phyloP scores from a whole-genome alignment of 2,888 invertebrate genomes.

The Mechanitis mazaeus region DNA sequence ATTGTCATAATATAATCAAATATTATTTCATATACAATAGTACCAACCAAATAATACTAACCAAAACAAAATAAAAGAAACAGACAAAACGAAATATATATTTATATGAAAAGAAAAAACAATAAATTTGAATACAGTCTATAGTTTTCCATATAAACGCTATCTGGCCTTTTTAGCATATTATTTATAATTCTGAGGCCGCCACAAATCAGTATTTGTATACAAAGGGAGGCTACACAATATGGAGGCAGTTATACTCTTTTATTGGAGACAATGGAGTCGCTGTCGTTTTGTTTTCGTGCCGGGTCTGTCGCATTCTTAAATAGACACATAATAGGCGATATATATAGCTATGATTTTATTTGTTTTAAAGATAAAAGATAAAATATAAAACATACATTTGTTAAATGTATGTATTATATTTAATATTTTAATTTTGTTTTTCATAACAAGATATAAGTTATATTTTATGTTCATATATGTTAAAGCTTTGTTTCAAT shows the following conservation, averaged over 20 bases:
- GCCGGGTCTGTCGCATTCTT: constrained; percentile 10
- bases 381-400: too few species aligned
- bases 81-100: neutral
- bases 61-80: too few species aligned
- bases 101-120: constrained; percentile 14
- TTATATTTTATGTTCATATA: too few species aligned
- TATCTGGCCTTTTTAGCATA: constrained; percentile 48
- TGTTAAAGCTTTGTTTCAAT: too few species aligned
- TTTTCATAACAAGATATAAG: too few species aligned
- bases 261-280: constrained; percentile 52
- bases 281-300: constrained; percentile 36
- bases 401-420: too few species aligned
- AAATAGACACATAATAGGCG: constrained; percentile 5
- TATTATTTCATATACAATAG: too few species aligned
- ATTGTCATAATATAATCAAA: too few species aligned
- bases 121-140: constrained; percentile 31
- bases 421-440: too few species aligned
- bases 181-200: constrained; percentile 50
- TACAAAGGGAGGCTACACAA: constrained; percentile 46
- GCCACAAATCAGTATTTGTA: constrained; percentile 52
- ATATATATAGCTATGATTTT: neutral
- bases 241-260: constrained; percentile 36
- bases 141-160: constrained; percentile 39
- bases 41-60: too few species aligned
- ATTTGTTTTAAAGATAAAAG: too few species aligned